phyloP scores from a whole-genome alignment of 2,888 invertebrate genomes.

The Papilio demoleus region DNA sequence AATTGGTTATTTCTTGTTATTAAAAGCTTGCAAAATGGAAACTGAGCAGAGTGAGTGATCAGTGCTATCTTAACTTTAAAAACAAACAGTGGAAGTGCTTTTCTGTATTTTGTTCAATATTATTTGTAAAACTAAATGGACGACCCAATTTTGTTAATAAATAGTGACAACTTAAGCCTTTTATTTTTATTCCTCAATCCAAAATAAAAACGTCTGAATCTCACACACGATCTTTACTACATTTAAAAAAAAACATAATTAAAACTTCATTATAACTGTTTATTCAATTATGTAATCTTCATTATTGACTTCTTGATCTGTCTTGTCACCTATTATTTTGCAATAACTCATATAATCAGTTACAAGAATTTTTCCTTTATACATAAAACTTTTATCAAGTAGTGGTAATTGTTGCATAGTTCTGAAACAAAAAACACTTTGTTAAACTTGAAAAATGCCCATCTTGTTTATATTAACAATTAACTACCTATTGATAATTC shows the following conservation, averaged over 20 bases:
- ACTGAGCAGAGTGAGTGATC: constrained; percentile 70
- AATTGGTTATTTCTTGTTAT: constrained; percentile 70
- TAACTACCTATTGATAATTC: too few species aligned
- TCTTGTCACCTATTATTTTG: constrained; percentile 66
- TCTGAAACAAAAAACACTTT: constrained; percentile 55
- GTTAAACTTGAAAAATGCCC: neutral
- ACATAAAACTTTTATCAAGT: constrained; percentile 68
- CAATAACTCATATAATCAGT: constrained; percentile 77
- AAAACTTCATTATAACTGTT: constrained; percentile 3
- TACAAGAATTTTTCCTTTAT: constrained; percentile 74
- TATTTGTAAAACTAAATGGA: constrained; percentile 58
- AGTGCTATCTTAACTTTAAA: constrained; percentile 60
- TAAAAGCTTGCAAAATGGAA: constrained; percentile 80
- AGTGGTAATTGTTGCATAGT: constrained; percentile 61
- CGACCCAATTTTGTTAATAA: constrained; percentile 64
- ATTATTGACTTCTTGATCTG: constrained; percentile 31
- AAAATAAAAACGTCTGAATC: too few species aligned
- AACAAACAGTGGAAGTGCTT: constrained; percentile 66
- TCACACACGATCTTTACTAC: too few species aligned
- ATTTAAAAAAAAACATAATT: too few species aligned
- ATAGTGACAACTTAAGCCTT: constrained; percentile 59
- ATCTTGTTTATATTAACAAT: too few species aligned
- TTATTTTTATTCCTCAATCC: constrained; percentile 70
- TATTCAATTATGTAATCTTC: constrained; percentile 33
- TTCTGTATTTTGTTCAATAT: constrained; percentile 55